Conservation (phyloP, 92 coral and sea anemone species). For the Porites divaricata region DNA sequence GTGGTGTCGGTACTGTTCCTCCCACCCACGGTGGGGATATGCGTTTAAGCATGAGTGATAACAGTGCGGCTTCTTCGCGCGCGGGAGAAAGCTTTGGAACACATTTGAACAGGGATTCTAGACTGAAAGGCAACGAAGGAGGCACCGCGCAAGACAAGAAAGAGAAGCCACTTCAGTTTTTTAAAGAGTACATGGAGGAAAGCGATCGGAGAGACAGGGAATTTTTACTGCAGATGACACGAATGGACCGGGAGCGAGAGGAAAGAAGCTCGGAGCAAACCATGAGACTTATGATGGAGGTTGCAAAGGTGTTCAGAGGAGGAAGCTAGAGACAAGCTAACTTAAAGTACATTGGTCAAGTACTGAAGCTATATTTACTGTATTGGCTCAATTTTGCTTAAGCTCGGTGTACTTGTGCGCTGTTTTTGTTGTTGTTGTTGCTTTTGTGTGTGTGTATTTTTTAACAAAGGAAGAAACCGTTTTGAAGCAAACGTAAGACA, state of each 20-base stretch:
- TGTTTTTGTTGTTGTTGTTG: background rate
- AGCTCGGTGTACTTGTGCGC: no score
- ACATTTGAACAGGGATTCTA: conserved; percentile 34
- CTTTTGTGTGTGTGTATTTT: background rate
- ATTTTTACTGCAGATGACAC: conserved; percentile 53
- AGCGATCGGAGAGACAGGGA: conserved; percentile 66
- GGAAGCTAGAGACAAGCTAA: background rate
- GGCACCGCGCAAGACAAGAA: conserved; percentile 33
- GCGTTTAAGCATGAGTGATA: conserved; percentile 16
- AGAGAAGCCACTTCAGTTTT: conserved; percentile 44
- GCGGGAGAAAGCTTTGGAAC: conserved; percentile 24
- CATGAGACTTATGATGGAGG: conserved; percentile 58
- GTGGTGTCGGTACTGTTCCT: conserved; percentile 21
- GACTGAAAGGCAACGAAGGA: conserved; percentile 26
- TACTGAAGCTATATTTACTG: background rate
- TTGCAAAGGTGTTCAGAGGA: conserved; percentile 57
- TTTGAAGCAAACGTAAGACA: background rate
- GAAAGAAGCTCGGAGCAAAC: conserved; percentile 51
- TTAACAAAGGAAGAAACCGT: background rate
- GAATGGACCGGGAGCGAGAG: conserved; percentile 60
- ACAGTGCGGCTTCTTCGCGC: conserved; percentile 14
- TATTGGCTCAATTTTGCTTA: no score
- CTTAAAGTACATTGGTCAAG: background rate
- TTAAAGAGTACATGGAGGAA: conserved; percentile 57
- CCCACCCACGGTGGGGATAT: conserved; percentile 21